A percentile compares a stretch with the other conserved stretches of the same genome.
Conservation (phyloP, 2,797 vertebrate species). For the Gadopsis marmoratus region DNA sequence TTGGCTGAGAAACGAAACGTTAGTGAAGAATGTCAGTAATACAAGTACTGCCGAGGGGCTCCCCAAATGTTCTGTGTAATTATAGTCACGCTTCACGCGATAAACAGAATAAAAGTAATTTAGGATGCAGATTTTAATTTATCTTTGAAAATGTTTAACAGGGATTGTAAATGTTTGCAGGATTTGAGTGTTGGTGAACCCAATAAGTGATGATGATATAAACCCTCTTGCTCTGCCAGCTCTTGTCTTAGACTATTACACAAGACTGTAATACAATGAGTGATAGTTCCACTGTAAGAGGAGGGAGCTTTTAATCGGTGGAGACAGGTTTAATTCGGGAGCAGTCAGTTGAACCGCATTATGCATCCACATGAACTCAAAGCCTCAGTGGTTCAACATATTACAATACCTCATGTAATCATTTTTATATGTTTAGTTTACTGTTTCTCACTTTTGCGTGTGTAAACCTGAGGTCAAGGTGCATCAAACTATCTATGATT, state of each 20-base stretch:
- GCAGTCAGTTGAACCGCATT: conserved; percentile 6
- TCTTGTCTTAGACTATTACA: conserved; percentile 3
- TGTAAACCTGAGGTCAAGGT: neutral
- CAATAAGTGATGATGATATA: conserved; percentile 2
- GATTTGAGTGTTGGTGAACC: neutral
- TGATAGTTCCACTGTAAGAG: neutral
- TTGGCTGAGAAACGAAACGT: neutral
- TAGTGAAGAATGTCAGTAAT: conserved; percentile 19
- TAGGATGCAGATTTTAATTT: conserved; percentile 2
- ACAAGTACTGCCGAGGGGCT: neutral
- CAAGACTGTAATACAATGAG: neutral
- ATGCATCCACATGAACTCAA: neutral
- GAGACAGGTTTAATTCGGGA: conserved; percentile 23
- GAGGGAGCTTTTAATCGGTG: neutral
- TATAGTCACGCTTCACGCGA: conserved; percentile 18
- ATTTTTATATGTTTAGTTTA: neutral
- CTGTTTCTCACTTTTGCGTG: neutral
- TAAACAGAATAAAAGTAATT: conserved; percentile 12
- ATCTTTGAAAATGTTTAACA: conserved; percentile 4
- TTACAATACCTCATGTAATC: neutral
- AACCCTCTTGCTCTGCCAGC: neutral
- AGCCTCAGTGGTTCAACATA: neutral
- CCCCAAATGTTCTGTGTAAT: conserved; percentile 39
- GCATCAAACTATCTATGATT: neutral
- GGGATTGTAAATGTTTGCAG: conserved; percentile 13